Percentiles rank a stretch among this genome's conserved stretches.
phyloP scores from a whole-genome alignment of 2,797 vertebrate species.

The Dendrocincla fuliginosa region DNA sequence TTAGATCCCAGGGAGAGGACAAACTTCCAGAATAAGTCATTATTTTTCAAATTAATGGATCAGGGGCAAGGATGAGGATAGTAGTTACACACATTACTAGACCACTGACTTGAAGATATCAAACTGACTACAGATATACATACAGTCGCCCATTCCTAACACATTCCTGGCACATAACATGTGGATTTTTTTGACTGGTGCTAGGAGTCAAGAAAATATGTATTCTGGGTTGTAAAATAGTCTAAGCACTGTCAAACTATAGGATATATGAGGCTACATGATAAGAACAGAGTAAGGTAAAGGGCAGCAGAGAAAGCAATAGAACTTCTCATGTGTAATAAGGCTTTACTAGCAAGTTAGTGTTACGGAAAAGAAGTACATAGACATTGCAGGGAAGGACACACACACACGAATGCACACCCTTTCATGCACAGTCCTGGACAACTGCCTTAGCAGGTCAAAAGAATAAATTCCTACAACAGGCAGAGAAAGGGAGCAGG shows the following conservation, averaged over 20 bases:
- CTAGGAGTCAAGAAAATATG: not conserved
- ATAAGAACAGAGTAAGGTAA: not conserved
- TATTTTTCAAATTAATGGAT: not conserved
- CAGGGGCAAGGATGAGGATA: not conserved
- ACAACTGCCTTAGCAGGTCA: not conserved
- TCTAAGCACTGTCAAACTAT: not conserved
- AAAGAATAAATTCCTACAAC: not conserved
- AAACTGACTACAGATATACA: not conserved
- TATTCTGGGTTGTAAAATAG: not conserved
- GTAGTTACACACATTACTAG: not conserved
- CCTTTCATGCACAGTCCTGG: not conserved
- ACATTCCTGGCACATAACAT: accelerated
- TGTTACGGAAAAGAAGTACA: not conserved
- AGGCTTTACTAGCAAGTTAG: not conserved
- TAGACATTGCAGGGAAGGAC: not conserved
- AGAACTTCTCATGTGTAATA: not conserved
- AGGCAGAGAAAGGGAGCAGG: not conserved
- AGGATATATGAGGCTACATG: not conserved
- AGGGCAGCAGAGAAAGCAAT: not conserved
- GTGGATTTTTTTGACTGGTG: not conserved
- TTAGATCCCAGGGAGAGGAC: not conserved
- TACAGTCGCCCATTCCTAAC: not conserved
- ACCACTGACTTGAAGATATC: not conserved
- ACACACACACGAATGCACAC: not conserved
- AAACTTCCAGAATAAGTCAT: not conserved